These are phyloP conservation scores for Arctopsyche grandis DNA, from an alignment of 1,140 invertebrate genomes.

Conservation along the genomic window DNA sequence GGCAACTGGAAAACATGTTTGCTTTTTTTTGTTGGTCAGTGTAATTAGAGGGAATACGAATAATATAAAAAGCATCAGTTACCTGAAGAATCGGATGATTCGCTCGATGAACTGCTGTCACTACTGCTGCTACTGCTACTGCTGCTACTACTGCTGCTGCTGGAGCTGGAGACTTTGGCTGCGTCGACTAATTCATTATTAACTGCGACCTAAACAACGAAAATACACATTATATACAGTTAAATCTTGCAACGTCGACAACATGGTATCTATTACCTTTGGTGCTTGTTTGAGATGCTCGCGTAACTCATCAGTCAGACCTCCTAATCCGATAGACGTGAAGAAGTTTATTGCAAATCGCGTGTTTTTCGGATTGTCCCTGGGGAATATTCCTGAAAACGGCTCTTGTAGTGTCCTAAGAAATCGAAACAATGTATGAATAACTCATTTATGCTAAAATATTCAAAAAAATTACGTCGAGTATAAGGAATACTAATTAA, in stretches of 20 bases:
- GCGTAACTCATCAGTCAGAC: constrained; percentile 92
- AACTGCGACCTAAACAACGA: constrained; percentile 55
- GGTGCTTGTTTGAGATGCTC: constrained; percentile 89
- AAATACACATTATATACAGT: not conserved
- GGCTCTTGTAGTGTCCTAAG: constrained; percentile 83
- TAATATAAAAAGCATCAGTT: not conserved
- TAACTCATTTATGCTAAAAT: constrained; percentile 39
- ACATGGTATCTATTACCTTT: constrained; percentile 65
- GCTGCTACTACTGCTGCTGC: constrained; percentile 21
- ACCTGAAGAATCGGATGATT: constrained; percentile 55
- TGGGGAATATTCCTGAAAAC: constrained; percentile 94
- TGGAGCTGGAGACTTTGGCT: constrained; percentile 56
- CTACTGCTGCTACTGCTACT: constrained; percentile 55
- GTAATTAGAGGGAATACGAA: too few species aligned
- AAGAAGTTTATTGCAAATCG: constrained; percentile 99
- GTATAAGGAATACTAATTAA: not conserved
- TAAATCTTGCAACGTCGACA: constrained; percentile 20
- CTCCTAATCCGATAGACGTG: constrained; percentile 97
- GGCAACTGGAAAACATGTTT: too few species aligned
- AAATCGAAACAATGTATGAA: constrained; percentile 49
- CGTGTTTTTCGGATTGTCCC: constrained; percentile 96
- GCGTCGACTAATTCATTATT: constrained; percentile 58
- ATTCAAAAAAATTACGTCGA: constrained; percentile 22
- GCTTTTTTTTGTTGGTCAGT: too few species aligned
- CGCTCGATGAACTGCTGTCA: constrained; percentile 41